Conservation (phyloP, 2,888 invertebrate species). For the Temnothorax ravouxi region DNA sequence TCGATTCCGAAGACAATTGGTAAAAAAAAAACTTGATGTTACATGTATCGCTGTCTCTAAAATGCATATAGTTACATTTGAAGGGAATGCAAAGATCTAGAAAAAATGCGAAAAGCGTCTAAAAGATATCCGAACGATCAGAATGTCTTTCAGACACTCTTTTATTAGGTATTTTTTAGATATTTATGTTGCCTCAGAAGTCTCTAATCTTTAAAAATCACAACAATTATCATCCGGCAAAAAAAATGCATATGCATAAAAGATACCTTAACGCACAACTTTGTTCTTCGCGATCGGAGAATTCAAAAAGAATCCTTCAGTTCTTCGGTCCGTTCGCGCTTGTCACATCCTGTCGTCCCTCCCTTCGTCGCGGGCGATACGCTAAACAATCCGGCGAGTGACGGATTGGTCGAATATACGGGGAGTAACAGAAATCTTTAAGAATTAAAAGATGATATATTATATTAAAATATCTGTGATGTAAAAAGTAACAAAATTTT, state of each 20-base stretch:
- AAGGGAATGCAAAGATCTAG: constrained; percentile 6
- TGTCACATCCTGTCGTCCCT: constrained; percentile 68
- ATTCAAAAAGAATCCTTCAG: constrained; percentile 19
- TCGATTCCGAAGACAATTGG: neutral
- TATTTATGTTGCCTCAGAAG: neutral
- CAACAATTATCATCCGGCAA: neutral
- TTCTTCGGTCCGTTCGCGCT: constrained; percentile 9
- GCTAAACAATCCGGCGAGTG: constrained; percentile 79
- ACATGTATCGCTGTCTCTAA: neutral
- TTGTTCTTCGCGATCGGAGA: constrained; percentile 17
- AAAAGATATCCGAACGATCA: neutral
- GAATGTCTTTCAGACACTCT: neutral
- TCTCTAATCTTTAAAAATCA: neutral
- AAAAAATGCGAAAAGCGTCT: neutral
- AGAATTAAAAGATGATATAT: constrained; percentile 85
- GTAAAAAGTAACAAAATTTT: constrained; percentile 87
- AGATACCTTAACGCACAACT: neutral
- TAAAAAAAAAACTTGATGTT: neutral
- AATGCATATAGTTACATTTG: neutral
- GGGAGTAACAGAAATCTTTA: constrained; percentile 82
- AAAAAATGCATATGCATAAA: neutral
- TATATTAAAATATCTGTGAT: constrained; percentile 87
- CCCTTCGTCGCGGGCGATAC: constrained; percentile 79
- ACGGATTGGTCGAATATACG: constrained; percentile 75
- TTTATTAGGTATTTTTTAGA: too few relatives aligned